Conservation (phyloP, 1,140 invertebrate genomes). For the Heliothis subflexa region DNA sequence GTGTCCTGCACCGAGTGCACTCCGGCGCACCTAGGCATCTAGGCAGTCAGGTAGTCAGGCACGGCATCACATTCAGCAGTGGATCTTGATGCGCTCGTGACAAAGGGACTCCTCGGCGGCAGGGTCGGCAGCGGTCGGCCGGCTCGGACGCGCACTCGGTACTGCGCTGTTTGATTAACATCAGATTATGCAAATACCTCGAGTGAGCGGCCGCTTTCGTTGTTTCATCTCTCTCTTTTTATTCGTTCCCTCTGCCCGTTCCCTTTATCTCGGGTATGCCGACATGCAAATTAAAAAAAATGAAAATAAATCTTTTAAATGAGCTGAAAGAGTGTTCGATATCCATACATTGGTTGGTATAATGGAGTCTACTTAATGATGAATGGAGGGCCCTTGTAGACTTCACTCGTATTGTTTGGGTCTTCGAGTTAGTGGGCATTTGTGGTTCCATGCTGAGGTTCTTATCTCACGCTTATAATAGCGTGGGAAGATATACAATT, state of each 20-base stretch:
- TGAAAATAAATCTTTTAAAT: constrained; percentile 74
- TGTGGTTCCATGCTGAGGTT: constrained; percentile 48
- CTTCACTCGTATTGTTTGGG: constrained; percentile 61
- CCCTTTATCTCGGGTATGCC: constrained; percentile 80
- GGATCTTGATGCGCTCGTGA: constrained; percentile 41
- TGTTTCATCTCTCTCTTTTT: constrained; percentile 80
- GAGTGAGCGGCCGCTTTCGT: constrained; percentile 80
- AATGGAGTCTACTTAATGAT: constrained; percentile 74
- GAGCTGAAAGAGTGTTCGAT: constrained; percentile 79
- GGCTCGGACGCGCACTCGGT: constrained; percentile 52
- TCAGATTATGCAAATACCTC: constrained; percentile 85
- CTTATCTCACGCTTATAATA: constrained; percentile 49
- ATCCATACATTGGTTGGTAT: constrained; percentile 69
- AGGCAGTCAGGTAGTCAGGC: neutral
- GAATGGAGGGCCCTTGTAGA: constrained; percentile 67
- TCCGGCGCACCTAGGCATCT: neutral
- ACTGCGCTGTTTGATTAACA: constrained; percentile 79
- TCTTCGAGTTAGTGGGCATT: constrained; percentile 57
- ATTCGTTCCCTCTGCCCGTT: constrained; percentile 71
- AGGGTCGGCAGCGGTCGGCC: constrained; percentile 26
- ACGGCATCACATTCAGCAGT: neutral
- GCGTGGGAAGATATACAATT: constrained; percentile 58
- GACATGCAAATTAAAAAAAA: constrained; percentile 81
- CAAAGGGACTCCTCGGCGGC: constrained; percentile 19
- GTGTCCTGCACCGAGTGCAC: constrained; percentile 43